These are phyloP conservation scores for Drosophila mettleri DNA, from an alignment of 2,888 invertebrate genomes.

Conservation along the genomic window DNA sequence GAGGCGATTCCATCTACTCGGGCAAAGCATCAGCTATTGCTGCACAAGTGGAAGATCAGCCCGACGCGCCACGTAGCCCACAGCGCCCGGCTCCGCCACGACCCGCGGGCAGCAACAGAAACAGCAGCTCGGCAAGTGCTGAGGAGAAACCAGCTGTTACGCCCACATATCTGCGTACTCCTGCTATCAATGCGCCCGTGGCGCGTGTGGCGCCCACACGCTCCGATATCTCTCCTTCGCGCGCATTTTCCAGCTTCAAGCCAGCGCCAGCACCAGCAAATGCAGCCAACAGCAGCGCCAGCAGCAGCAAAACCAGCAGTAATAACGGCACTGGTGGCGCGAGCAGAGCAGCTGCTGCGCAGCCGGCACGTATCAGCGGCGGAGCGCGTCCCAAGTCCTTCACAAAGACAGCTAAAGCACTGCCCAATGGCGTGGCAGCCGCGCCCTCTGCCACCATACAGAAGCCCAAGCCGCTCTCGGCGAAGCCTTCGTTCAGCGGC, in stretches of 20 bases:
- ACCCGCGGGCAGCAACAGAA: conserved; percentile 79
- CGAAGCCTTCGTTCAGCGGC: conserved; percentile 79
- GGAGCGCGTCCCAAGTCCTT: conserved; percentile 69
- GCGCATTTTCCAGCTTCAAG: conserved; percentile 84
- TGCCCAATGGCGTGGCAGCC: conserved; percentile 67
- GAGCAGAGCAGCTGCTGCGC: conserved; percentile 22
- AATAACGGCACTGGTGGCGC: conserved; percentile 4
- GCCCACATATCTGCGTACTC: conserved; percentile 89
- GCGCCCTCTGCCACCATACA: conserved; percentile 78
- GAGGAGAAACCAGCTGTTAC: conserved; percentile 85
- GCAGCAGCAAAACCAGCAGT: conserved; percentile 26
- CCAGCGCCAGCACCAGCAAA: conserved; percentile 61
- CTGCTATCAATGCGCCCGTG: conserved; percentile 89
- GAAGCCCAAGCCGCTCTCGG: conserved; percentile 81
- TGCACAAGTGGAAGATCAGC: conserved; percentile 56
- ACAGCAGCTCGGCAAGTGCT: conserved; percentile 28
- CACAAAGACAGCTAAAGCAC: conserved; percentile 67
- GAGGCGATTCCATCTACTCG: conserved; percentile 94
- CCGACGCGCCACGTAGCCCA: conserved; percentile 85
- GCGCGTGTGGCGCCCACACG: conserved; percentile 84
- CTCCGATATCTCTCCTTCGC: conserved; percentile 80
- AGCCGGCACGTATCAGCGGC: conserved; percentile 49
- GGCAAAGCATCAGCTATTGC: conserved; percentile 86
- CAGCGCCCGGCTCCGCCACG: conserved; percentile 87
- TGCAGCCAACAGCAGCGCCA: conserved; percentile 5